phyloP scores from a whole-genome alignment of 2,797 vertebrate genomes.

The Crocodylus rhombifer region DNA sequence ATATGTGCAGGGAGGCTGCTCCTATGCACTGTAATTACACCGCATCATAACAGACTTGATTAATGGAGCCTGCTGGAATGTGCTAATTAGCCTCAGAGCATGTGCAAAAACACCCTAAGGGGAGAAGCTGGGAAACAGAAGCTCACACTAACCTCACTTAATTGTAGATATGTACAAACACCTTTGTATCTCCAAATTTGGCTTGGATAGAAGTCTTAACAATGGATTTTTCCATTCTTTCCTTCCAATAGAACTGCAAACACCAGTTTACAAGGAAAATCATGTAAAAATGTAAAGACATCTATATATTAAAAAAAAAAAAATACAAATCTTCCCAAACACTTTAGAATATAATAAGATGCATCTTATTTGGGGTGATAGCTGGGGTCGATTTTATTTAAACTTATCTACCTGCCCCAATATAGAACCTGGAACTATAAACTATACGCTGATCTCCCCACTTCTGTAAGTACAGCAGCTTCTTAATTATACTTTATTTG shows the following conservation, averaged over 20 bases:
- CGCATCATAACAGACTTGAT: no score
- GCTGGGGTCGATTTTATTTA: neutral
- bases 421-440: accelerated
- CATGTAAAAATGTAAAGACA: neutral
- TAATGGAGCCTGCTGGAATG: no score
- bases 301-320: neutral
- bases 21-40: no score
- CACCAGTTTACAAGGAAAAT: neutral
- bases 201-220: neutral
- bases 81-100: no score
- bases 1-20: no score
- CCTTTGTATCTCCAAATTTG: accelerated
- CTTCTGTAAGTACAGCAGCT: neutral
- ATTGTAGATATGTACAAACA: neutral
- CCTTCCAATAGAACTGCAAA: neutral
- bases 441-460: neutral
- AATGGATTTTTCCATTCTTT: neutral
- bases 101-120: no score
- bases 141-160: no score
- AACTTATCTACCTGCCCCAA: neutral
- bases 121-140: no score
- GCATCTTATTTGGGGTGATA: neutral
- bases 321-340: neutral
- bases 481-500: neutral
- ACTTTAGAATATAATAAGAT: neutral